Evolutionary conservation across 2,113 vertebrate species (phyloP).

Genomic region (Cyprinodon variegatus): DNA sequence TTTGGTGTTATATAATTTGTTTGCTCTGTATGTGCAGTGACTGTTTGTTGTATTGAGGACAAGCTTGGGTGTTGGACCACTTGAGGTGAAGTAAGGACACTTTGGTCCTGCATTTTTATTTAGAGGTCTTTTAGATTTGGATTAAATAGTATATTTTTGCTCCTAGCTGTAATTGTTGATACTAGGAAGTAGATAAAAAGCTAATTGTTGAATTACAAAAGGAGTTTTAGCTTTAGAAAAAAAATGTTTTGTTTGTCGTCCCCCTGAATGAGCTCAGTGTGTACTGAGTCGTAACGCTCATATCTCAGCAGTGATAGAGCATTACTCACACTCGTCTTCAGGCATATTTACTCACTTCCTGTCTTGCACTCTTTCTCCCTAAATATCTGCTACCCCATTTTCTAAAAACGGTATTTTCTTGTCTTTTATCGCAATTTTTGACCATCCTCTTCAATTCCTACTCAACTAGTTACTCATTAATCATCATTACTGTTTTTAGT

Average conservation of each 20-base stretch:
- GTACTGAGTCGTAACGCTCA: conserved; percentile 30
- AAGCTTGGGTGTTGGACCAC: neutral
- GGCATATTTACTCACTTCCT: conserved; percentile 8
- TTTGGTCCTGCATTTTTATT: neutral
- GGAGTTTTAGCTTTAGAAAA: neutral
- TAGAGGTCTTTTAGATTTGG: neutral
- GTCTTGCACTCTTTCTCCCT: neutral
- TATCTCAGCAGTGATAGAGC: conserved; percentile 17
- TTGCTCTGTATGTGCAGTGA: neutral
- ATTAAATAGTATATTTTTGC: neutral
- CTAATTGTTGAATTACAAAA: neutral
- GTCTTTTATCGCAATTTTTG: neutral
- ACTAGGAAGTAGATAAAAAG: neutral
- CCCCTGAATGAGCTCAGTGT: conserved; percentile 22
- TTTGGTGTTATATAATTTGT: neutral
- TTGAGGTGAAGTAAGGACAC: neutral
- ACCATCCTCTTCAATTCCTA: neutral
- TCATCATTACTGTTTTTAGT: neutral
- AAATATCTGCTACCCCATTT: neutral
- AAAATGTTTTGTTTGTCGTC: conserved; percentile 6
- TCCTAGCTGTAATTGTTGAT: neutral
- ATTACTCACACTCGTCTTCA: conserved; percentile 33
- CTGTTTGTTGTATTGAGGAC: neutral
- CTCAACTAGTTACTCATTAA: neutral
- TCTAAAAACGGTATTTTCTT: neutral